Evolutionary conservation across 1,140 invertebrate genomes (phyloP), one percentile per base, ranked within the genome.

Genomic region (Cyclina sinensis): DNA sequence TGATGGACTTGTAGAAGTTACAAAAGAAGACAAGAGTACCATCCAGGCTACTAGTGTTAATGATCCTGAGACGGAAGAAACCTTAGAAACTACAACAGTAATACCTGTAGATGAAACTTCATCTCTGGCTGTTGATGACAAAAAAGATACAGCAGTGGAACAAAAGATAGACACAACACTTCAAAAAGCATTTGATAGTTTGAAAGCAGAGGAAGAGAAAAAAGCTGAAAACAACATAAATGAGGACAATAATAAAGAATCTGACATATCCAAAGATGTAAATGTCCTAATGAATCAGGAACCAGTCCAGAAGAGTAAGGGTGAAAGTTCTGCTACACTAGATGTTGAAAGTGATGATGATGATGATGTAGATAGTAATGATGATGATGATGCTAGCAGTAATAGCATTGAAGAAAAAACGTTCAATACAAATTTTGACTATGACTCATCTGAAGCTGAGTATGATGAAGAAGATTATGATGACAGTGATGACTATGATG

Each of bases 401-500:
- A 76, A 43, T 30, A 27, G 21, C 1, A 3, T 7, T 39, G 62
- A 65, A 11, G 27, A 65, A 30, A 16, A 65, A 24, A 39, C 68
- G 18, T 39, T 16, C 9, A 35, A 73, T 39, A n/a, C 35, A 37
- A 76, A 76, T 5, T 39, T 24, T 76, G 37, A 78, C 32, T 35
- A 51, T 30, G 46, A 78, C 24, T 4, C 39, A 27, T 46, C n/a
- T 43, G 57, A 68, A n/a, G 43, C n/a, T 14, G 62, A 83, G 27
- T 27, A 62, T 83, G 16, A 83, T 68, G 27, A 70, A 11, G 18
- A 48, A 27, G 76, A 89, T n/a, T 68, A 83, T 59, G 81, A 76
- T 79, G 39, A 84, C 18, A 46, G 62, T 43, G 86, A 88, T 54
- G 65, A 88, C 37, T 24, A 48, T 62, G 54, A 89, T 57, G 59